These are phyloP conservation scores for Equus quagga DNA, from an alignment of 2,113 vertebrate genomes.

Conservation along the genomic window DNA sequence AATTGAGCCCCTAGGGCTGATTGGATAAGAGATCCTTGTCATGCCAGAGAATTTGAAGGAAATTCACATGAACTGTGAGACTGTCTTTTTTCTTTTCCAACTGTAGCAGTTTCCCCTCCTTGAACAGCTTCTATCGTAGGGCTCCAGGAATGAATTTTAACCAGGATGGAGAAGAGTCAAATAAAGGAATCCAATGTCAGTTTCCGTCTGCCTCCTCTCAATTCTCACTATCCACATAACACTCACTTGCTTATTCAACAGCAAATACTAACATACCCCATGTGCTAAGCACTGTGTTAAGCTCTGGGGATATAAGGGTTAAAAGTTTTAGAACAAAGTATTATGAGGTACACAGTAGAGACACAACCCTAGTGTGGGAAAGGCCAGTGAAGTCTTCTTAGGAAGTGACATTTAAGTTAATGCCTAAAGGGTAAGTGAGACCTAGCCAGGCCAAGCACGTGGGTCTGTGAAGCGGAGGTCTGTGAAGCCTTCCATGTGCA, in stretches of 20 bases:
- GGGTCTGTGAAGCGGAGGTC: background rate
- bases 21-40: conserved; percentile 56
- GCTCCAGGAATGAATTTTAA: conserved; percentile 48
- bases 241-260: background rate
- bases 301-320: background rate
- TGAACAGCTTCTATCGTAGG: background rate
- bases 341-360: background rate
- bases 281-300: conserved; percentile 11
- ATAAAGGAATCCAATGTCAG: conserved; percentile 36
- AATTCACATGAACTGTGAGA: conserved; percentile 39
- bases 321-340: background rate
- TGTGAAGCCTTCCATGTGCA: background rate
- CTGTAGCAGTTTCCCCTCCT: background rate
- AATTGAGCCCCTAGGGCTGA: conserved; percentile 23
- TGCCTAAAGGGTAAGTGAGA: conserved; percentile 5
- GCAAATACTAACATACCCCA: background rate
- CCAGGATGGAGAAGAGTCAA: background rate
- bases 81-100: background rate
- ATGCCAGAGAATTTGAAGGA: conserved; percentile 28
- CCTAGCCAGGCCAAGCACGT: background rate
- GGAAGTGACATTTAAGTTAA: background rate
- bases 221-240: background rate
- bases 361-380: background rate
- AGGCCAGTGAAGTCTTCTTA: background rate
- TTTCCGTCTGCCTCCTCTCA: background rate